Conservation (phyloP, 2,888 invertebrate genomes). For the Lasioglossum calceatum region DNA sequence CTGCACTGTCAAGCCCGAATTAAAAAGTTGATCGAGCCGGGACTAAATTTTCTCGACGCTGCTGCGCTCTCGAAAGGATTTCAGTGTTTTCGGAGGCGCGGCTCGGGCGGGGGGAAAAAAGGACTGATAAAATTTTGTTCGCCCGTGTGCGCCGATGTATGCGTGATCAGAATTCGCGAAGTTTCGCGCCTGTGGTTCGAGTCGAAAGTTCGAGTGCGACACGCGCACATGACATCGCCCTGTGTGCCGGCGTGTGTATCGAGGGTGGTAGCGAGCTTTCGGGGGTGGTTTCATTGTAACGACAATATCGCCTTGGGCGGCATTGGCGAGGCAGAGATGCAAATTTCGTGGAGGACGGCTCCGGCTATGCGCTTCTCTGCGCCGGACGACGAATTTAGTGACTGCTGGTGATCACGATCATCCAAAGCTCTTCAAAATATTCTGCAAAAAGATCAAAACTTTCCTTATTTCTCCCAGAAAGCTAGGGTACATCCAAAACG, state of each 20-base stretch:
- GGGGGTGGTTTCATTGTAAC: conserved; percentile 80
- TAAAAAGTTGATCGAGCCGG: conserved; percentile 55
- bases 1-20: conserved; percentile 34
- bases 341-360: conserved; percentile 73
- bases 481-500: background rate
- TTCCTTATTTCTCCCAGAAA: background rate
- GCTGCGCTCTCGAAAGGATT: conserved; percentile 53
- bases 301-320: conserved; percentile 82
- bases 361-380: conserved; percentile 62
- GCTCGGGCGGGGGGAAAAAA: conserved; percentile 10
- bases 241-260: conserved; percentile 64
- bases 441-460: background rate
- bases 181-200: conserved; percentile 72
- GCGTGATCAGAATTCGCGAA: conserved; percentile 74
- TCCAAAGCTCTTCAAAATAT: conserved; percentile 38
- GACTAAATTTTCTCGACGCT: conserved; percentile 57
- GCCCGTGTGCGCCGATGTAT: conserved; percentile 66
- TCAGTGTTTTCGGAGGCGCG: conserved; percentile 38
- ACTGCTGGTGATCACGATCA: conserved; percentile 28
- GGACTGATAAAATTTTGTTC: conserved; percentile 63
- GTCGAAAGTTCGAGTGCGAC: conserved; percentile 74
- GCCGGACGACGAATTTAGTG: conserved; percentile 56
- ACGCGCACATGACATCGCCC: conserved; percentile 67
- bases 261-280: conserved; percentile 65
- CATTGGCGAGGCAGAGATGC: conserved; percentile 78